These are phyloP conservation scores for Calcarius lapponicus DNA, from an alignment of 2,797 vertebrate species.

Conservation along the genomic window DNA sequence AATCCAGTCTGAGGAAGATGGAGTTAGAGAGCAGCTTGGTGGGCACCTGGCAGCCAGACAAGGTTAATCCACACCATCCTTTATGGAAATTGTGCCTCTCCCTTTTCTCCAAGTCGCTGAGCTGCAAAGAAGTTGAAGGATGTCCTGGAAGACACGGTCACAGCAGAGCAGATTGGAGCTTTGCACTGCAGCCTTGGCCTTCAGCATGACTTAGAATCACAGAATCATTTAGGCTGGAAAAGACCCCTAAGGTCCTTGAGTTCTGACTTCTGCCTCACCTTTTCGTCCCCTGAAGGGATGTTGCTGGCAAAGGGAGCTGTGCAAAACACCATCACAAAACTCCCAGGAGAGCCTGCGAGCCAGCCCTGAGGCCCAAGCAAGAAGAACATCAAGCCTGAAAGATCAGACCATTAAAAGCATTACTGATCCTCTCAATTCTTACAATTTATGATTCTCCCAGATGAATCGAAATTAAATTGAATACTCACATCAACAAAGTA, in stretches of 20 bases:
- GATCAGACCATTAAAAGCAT: not conserved
- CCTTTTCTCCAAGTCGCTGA: not conserved
- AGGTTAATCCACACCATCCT: not conserved
- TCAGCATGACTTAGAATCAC: not conserved
- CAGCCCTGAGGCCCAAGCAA: not conserved
- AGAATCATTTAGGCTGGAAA: not conserved
- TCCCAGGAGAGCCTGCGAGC: not conserved
- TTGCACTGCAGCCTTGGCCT: not conserved
- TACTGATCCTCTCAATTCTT: slow-evolving; percentile 7
- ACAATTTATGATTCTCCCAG: not conserved
- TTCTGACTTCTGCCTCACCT: not conserved
- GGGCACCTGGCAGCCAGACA: not conserved
- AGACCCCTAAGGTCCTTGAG: not conserved
- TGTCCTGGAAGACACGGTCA: not conserved
- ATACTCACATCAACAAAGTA: not conserved
- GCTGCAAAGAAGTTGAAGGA: not conserved
- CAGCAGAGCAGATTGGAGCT: not conserved
- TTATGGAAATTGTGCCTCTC: not conserved
- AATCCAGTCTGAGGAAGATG: not conserved
- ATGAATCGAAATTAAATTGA: slow-evolving; percentile 21
- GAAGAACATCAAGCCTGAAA: not conserved
- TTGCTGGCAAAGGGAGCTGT: not conserved
- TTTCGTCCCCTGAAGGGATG: not conserved
- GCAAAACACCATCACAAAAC: not conserved
- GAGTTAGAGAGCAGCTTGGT: not conserved